These are phyloP conservation scores for Sinohyriopsis cumingii DNA, from an alignment of 2,888 invertebrate genomes.

Conservation along the genomic window DNA sequence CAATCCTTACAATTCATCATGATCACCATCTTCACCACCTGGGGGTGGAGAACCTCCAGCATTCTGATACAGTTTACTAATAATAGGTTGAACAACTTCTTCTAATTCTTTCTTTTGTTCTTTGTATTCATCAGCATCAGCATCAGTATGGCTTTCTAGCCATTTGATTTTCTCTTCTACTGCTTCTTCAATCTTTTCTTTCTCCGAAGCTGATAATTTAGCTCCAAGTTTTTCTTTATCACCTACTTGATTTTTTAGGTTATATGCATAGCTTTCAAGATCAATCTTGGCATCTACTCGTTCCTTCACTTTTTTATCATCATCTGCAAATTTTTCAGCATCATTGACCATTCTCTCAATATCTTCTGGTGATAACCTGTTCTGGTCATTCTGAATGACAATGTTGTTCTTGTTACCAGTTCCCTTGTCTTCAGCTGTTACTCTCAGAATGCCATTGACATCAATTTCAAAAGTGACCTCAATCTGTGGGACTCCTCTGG, in stretches of 20 bases:
- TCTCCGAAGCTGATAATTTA: slow-evolving; percentile 89
- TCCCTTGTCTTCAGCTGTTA: slow-evolving; percentile 98
- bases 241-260: slow-evolving; percentile 94
- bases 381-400: slow-evolving; percentile 98
- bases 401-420: slow-evolving; percentile 99
- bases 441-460: slow-evolving; percentile 73
- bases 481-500: slow-evolving; percentile 73
- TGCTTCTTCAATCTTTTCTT: slow-evolving; percentile 91
- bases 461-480: slow-evolving; percentile 75
- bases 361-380: slow-evolving; percentile 95
- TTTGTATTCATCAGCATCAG: slow-evolving; percentile 92
- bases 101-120: slow-evolving; percentile 95
- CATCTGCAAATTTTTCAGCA: slow-evolving; percentile 98
- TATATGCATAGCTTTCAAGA: slow-evolving; percentile 94
- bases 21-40: slow-evolving; percentile 17
- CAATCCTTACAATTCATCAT: slow-evolving; percentile 33
- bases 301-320: slow-evolving; percentile 89
- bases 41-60: slow-evolving; percentile 72
- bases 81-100: slow-evolving; percentile 94
- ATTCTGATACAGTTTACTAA: slow-evolving; percentile 94
- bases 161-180: slow-evolving; percentile 97
- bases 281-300: slow-evolving; percentile 97
- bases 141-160: slow-evolving; percentile 95
- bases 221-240: slow-evolving; percentile 98
- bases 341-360: slow-evolving; percentile 99